Base-by-base conservation (phyloP, 2,888 invertebrate genomes). In the Hoplodrina ambigua region DNA sequence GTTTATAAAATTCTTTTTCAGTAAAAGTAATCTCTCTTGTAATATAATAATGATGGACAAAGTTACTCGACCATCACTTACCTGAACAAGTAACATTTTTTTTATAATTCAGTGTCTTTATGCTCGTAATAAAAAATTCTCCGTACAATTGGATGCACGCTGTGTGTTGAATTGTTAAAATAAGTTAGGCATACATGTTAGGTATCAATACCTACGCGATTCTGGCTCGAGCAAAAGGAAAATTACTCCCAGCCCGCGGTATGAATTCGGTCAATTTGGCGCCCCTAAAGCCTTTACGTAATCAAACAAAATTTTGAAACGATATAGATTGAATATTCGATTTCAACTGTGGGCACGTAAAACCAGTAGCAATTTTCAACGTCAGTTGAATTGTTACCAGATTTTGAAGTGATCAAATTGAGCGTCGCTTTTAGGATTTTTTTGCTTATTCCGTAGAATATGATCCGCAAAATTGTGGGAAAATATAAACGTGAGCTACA, bases 231-330 rank as follows among this genome's bases (percentile, higher is more conserved):
- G 65, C 81, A 72, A 75, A 75, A 72, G 81, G 78, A 78, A 83
- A 85, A 85, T 83, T 78, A 80, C 72, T 74, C 46, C 64, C 59
- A 56, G 62, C 81, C 71, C 58, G 77, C 55, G 75, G 78, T 75
- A 74, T 85, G 81, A 83, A 83, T 85, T 83, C 73, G 83, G 83
- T 69, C 85, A 83, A 83, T 85, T 83, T 83, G 73, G 62, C 72
- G 64, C 72, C 75, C 73, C 69, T 71, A 75, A 76, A 80, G 81
- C 77, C 78, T 81, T 79, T 81, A 76, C 72, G 70, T 76, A 85
- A 85, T 81, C 76, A 83, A 83, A 80, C 75, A 83, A 83, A 77
- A 85, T 85, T 83, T 82, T 85, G 69, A 72, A 84, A 70, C 83
- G 75, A 64, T 82, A 83, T 75, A 75, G 49, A 75, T 75, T 69